Conservation (phyloP, 2,888 invertebrate genomes). For the Cerastis rubricosa region DNA sequence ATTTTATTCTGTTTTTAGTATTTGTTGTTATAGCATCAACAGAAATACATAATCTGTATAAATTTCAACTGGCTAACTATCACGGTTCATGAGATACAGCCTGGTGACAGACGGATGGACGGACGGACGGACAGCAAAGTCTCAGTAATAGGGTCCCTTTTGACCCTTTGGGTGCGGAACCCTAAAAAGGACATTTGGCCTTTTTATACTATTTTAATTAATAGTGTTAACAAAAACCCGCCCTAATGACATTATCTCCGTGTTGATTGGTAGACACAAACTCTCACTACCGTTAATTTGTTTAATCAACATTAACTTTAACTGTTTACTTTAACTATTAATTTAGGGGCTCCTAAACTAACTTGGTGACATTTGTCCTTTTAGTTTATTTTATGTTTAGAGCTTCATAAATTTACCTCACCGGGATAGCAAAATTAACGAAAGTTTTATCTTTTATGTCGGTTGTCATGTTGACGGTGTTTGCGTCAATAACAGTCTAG, state of each 20-base stretch:
- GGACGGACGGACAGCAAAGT: no score
- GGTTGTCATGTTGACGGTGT: no score
- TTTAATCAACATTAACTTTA: conserved; percentile 61
- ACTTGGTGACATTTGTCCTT: conserved; percentile 23
- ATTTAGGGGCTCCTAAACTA: conserved; percentile 42
- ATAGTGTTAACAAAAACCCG: not conserved
- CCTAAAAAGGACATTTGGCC: not conserved
- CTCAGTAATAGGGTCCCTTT: no score
- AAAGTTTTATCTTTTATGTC: no score
- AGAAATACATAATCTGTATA: no score
- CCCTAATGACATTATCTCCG: conserved; percentile 1
- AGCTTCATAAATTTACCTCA: not conserved
- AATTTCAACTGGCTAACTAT: no score
- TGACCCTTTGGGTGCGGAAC: no score
- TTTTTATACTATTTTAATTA: not conserved
- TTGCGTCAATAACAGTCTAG: no score
- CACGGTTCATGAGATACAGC: no score
- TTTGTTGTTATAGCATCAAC: no score
- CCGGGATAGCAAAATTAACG: not conserved
- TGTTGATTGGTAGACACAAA: conserved; percentile 24
- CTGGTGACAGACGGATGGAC: no score
- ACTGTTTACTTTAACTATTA: conserved; percentile 34
- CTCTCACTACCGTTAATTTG: conserved; percentile 37
- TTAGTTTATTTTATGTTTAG: conserved; percentile 23
- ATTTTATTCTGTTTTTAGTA: no score